phyloP scores from a whole-genome alignment of 2,888 invertebrate genomes.

The Tuta absoluta region DNA sequence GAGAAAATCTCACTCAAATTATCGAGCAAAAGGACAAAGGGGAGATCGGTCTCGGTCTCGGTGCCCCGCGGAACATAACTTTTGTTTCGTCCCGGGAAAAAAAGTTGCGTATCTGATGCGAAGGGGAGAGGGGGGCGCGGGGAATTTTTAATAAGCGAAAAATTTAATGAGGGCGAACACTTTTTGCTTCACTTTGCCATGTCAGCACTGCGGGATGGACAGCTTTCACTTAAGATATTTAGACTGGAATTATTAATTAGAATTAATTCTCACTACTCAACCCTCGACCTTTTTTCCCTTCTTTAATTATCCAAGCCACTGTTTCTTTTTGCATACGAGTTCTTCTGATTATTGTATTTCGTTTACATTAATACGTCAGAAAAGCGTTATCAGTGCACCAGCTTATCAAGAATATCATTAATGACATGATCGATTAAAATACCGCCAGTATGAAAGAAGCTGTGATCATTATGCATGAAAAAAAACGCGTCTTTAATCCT shows the following conservation, averaged over 20 bases:
- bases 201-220: constrained; percentile 59
- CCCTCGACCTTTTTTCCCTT: neutral
- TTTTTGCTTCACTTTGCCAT: constrained; percentile 65
- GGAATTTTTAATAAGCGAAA: constrained; percentile 82
- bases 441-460: no score
- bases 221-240: constrained; percentile 51
- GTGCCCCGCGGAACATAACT: constrained; percentile 69
- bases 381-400: no score
- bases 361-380: neutral
- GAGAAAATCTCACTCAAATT: constrained; percentile 82
- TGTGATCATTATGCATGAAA: no score
- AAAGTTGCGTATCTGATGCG: constrained; percentile 74
- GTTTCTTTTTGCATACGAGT: constrained; percentile 5
- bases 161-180: constrained; percentile 75
- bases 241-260: constrained; percentile 51
- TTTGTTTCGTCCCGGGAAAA: constrained; percentile 71
- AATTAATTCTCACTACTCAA: constrained; percentile 40
- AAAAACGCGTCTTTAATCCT: neutral
- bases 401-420: no score
- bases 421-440: no score
- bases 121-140: constrained; percentile 64
- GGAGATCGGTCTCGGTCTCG: constrained; percentile 55
- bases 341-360: neutral
- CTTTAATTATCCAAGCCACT: neutral
- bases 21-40: constrained; percentile 77